Base-by-base conservation (phyloP, 2,797 vertebrate genomes). In the Chiroxiphia lanceolata region DNA sequence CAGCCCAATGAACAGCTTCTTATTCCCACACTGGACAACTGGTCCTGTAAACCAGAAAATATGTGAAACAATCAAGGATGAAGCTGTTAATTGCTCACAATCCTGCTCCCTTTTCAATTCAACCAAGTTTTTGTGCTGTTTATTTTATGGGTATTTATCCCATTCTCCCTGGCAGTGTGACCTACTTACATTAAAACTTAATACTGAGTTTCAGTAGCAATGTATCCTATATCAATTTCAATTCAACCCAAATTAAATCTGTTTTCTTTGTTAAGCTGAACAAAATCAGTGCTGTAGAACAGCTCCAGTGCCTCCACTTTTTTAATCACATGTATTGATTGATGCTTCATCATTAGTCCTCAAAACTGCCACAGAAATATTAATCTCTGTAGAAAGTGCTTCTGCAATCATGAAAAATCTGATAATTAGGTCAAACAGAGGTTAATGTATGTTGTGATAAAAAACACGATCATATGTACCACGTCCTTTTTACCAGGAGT, bases 21-120 rank as follows among this genome's bases (percentile, higher is more conserved):
- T 63, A n/a, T 25, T 77, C 31, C n/a, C 48, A 70, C 44, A 40
- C 23, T 56, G 83, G 54, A 76, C 29, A 84, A 69, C 33, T 14
- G 54, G 23, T 72, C 36, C 50, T 67, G 33, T 51, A 88, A 82
- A 88, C 33, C 15, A 70, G n/a, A 59, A 82, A 13, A 56, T 29
- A 67, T 0, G 0, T 45, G 59, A 78, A 94, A 13, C 0, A 0
- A 63, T 44, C 47, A 60, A 82, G n/a, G 27, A 53, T 5, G 9
- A 79, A 91, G 23, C 26, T 86, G 40, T 54, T 81, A 84, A 68
- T 72, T 91, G 33, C 33, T 87, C 34, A 60, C 48, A 79, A 22
- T 67, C 36, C 23, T 16, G 31, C 9, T 31, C 31, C 87, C 87
- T n/a, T 47, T 42, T 59, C 6, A 71, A 50, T 89, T 80, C 75